Evolutionary conservation across 2,888 invertebrate species (phyloP).

Genomic region (Yponomeuta evonymella): DNA sequence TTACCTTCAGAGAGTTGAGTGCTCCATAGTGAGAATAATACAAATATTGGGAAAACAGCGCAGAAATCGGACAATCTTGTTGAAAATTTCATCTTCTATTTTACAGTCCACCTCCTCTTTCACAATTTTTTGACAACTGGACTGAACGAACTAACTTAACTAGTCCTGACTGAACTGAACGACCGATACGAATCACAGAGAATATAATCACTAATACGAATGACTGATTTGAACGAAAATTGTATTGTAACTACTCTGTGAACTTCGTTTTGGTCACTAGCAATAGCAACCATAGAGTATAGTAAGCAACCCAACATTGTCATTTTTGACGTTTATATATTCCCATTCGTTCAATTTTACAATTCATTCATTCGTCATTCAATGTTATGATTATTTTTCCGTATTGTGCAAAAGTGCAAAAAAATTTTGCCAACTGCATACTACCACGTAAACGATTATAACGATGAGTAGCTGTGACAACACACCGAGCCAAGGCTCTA

Average conservation of each 20-base stretch:
- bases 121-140: neutral
- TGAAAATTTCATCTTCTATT: slow-evolving; percentile 33
- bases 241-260: neutral
- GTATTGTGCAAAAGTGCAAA: neutral
- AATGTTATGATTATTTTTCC: neutral
- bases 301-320: no score
- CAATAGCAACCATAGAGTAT: no score
- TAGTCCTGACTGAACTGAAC: neutral
- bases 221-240: no score
- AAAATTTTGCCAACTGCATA: neutral
- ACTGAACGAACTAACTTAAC: no score
- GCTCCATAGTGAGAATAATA: slow-evolving; percentile 28
- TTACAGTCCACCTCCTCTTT: neutral
- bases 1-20: slow-evolving; percentile 46
- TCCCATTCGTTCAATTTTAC: neutral
- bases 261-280: neutral
- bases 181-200: neutral
- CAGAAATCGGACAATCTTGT: slow-evolving; percentile 29
- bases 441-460: neutral
- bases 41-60: slow-evolving; percentile 29
- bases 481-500: slow-evolving; percentile 17
- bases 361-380: neutral
- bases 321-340: neutral
- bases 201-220: no score
- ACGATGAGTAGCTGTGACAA: slow-evolving; percentile 21